Conservation (phyloP, 2,888 invertebrate species). For the Drosophila kanekoi region DNA sequence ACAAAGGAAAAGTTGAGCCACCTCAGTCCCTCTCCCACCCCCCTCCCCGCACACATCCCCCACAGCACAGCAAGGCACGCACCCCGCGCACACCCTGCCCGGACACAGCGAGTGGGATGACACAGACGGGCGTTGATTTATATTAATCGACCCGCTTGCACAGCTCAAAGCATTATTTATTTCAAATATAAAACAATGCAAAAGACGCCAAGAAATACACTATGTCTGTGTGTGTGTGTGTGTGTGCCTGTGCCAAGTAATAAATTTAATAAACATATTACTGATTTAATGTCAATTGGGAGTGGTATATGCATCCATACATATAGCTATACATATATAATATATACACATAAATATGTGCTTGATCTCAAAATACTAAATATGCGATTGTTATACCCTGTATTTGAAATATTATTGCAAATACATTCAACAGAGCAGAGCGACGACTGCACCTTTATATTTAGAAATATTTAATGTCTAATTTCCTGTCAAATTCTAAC, state of each 20-base stretch:
- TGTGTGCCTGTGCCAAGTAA: constrained; percentile 52
- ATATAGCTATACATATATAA: neutral
- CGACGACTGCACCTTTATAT: neutral
- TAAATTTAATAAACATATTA: constrained; percentile 58
- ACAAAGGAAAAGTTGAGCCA: constrained; percentile 68
- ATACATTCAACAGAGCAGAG: neutral
- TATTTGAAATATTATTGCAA: neutral
- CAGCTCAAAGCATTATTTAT: constrained; percentile 74
- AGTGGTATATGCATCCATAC: constrained; percentile 1
- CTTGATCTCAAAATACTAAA: constrained; percentile 36
- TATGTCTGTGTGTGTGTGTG: neutral
- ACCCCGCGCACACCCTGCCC: constrained; percentile 1
- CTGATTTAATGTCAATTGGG: constrained; percentile 18
- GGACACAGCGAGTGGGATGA: constrained; percentile 48
- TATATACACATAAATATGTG: too few relatives aligned
- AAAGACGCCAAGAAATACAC: constrained; percentile 41
- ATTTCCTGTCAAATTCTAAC: too few relatives aligned
- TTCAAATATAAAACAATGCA: constrained; percentile 62
- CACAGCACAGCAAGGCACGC: too few relatives aligned
- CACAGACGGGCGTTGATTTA: constrained; percentile 72
- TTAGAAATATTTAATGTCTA: too few relatives aligned
- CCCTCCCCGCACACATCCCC: too few relatives aligned
- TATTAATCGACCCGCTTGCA: constrained; percentile 69
- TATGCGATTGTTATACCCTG: constrained; percentile 42
- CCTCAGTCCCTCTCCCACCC: constrained; percentile 3